These are phyloP conservation scores for Ischnus inquisitorius DNA, from an alignment of 2,888 invertebrate genomes.

Conservation along the genomic window DNA sequence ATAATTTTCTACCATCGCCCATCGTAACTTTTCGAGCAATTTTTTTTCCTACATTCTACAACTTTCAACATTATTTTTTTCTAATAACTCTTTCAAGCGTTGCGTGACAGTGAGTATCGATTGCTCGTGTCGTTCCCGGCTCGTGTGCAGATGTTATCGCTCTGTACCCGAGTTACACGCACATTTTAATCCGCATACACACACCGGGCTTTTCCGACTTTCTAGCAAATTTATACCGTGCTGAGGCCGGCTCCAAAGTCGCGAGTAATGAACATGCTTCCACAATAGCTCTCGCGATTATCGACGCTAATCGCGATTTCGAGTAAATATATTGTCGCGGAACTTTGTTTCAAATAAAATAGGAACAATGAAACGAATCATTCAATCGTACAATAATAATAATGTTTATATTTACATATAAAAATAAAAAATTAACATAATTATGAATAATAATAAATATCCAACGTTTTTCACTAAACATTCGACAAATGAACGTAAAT, in stretches of 20 bases:
- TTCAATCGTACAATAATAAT: too few species aligned
- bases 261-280: not conserved
- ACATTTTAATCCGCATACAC: not conserved
- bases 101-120: constrained; percentile 14
- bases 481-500: too few species aligned
- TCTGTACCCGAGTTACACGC: not conserved
- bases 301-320: not conserved
- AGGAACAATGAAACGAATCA: too few species aligned
- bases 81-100: not conserved
- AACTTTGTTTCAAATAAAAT: too few species aligned
- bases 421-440: too few species aligned
- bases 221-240: not conserved
- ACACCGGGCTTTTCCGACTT: not conserved
- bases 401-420: too few species aligned
- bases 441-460: too few species aligned
- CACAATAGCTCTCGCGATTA: not conserved
- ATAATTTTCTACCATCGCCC: not conserved
- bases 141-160: constrained; percentile 9
- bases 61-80: constrained; percentile 1
- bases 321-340: too few species aligned
- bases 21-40: not conserved
- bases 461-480: too few species aligned
- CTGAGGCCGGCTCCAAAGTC: not conserved
- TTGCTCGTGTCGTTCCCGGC: not conserved
- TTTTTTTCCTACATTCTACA: not conserved